Percentiles rank a stretch among this genome's conserved stretches.
Evolutionary conservation across 2,113 vertebrate species (phyloP).

Genomic region (Sphaerodactylus townsendi): DNA sequence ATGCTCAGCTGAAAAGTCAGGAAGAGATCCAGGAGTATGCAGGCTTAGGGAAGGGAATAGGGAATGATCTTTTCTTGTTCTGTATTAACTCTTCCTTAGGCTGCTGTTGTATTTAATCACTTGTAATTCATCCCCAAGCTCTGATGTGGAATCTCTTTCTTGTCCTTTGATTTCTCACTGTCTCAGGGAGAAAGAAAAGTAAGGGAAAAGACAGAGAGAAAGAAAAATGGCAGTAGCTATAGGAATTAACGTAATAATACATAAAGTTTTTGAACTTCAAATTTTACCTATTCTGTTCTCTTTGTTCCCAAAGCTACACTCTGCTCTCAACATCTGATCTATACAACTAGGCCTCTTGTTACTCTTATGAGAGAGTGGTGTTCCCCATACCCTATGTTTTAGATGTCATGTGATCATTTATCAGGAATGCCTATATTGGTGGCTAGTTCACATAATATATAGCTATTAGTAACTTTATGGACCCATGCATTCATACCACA

Average conservation of each 20-base stretch:
- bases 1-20: constrained; percentile 11
- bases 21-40: neutral
- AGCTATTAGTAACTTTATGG: neutral
- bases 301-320: neutral
- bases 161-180: neutral
- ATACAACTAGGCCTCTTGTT: neutral
- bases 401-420: neutral
- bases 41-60: neutral
- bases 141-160: neutral
- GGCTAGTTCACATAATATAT: neutral
- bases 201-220: neutral
- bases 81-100: neutral
- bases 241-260: neutral
- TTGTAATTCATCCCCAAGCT: neutral
- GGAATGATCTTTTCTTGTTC: neutral
- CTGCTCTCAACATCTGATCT: neutral
- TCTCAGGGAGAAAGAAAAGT: neutral
- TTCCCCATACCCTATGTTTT: neutral
- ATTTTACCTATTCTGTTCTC: neutral
- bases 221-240: neutral
- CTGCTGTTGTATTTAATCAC: neutral
- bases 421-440: neutral
- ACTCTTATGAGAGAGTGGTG: neutral
- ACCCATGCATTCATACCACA: neutral
- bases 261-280: neutral